Evolutionary conservation across 2,888 invertebrate species (phyloP), one percentile per base, ranked within the genome.

Genomic region (Lepidochrysops patricia): DNA sequence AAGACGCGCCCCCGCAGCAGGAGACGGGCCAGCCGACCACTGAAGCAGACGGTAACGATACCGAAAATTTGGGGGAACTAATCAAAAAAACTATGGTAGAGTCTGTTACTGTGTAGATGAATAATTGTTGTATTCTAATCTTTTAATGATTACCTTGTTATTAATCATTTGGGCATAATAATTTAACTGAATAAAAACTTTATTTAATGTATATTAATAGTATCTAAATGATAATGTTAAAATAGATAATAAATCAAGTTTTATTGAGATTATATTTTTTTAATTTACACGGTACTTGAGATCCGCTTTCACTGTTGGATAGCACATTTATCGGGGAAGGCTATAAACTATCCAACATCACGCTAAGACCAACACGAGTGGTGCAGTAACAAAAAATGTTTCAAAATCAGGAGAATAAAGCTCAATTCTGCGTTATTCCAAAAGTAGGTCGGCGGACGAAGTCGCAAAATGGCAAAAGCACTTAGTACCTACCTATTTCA

Each of bases 1-100:
- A 84, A 67, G 87, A 84, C 29, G 76, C 80, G 13, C 62, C 75
- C 0, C 81, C 81, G 43, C 57, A 62, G 63, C 79, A 68, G 62
- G 67, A 75, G 35, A 76, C 68, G 57, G 62, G 68, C 54, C 66
- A 74, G 66, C 64, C 69, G 27, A 57, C 72, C 35, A 61, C 62
- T 25, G 79, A 80, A 64, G 68, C 63, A 72, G 77, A 73, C 64
- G 69, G 69, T 48, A 63, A 73, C 19, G 88, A 88, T 34, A 80
- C 82, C 68, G 95, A 96, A 73, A 96, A 96, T 80, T 96, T 97
- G 75, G 96, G 96, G 59, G 96, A 97, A 89, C 95, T 97, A 72
- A 96, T 97, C 70, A 97, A 96, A 83, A 96, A 97, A 84, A 95
- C 96, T 65, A 96, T 97, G 92, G 96, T 96, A 76, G 96, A 97